These are phyloP conservation scores for Apostichopus californicus DNA, from an alignment of 35 echinoderm and acorn worm species.

Conservation along the genomic window DNA sequence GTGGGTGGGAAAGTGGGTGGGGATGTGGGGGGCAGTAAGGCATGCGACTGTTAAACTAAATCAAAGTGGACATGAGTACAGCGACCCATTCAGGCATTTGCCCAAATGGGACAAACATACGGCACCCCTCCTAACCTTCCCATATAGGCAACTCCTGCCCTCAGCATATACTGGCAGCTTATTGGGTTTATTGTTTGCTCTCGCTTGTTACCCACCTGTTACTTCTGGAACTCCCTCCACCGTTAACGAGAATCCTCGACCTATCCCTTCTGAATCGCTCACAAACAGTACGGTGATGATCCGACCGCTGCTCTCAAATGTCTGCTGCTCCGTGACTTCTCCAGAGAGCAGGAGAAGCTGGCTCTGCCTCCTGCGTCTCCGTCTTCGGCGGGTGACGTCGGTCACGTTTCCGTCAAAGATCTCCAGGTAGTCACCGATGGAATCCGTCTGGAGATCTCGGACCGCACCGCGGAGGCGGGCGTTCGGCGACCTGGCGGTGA, in stretches of 20 bases:
- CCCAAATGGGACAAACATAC: too few relatives aligned
- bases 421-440: constrained; percentile 49
- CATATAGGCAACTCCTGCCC: too few relatives aligned
- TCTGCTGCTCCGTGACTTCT: not conserved
- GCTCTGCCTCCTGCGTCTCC: not conserved
- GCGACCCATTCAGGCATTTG: too few relatives aligned
- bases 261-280: constrained; percentile 21
- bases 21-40: too few relatives aligned
- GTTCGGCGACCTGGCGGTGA: not conserved
- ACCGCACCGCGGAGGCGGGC: not conserved
- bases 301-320: constrained; percentile 3
- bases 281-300: constrained; percentile 31
- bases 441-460: constrained; percentile 28
- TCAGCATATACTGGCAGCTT: too few relatives aligned
- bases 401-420: constrained; percentile 23
- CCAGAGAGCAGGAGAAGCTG: constrained; percentile 29
- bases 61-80: too few relatives aligned
- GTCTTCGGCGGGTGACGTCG: not conserved
- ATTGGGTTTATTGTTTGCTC: too few relatives aligned
- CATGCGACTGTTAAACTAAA: too few relatives aligned
- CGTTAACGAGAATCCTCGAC: constrained; percentile 35
- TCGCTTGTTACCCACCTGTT: not conserved
- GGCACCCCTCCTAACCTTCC: too few relatives aligned
- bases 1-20: too few relatives aligned
- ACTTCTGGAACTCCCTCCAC: not conserved